phyloP scores from a whole-genome alignment of 1,140 invertebrate genomes.

The Drosophila lowei region DNA sequence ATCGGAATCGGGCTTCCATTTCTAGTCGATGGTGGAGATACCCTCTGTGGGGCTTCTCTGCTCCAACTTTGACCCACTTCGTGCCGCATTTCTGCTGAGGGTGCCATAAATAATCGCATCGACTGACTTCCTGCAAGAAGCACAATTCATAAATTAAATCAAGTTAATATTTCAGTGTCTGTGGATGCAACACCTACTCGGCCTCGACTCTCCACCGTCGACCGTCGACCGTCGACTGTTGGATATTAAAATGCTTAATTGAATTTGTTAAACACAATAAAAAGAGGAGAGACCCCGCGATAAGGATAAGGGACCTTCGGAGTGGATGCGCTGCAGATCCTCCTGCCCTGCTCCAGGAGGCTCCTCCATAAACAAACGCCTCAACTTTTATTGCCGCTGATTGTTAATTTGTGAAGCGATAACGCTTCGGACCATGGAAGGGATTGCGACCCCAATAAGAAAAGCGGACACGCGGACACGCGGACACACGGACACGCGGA shows the following conservation, averaged over 20 bases:
- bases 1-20: neutral
- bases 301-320: slow-evolving; percentile 40
- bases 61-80: slow-evolving; percentile 51
- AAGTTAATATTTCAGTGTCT: slow-evolving; percentile 82
- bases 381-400: slow-evolving; percentile 79
- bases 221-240: slow-evolving; percentile 24
- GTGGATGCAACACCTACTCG: slow-evolving; percentile 67
- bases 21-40: neutral
- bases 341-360: slow-evolving; percentile 17
- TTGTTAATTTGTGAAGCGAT: slow-evolving; percentile 83
- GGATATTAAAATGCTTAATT: slow-evolving; percentile 82
- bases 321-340: neutral
- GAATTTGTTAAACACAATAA: slow-evolving; percentile 75
- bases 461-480: too few species aligned
- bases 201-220: too few species aligned
- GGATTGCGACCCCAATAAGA: slow-evolving; percentile 37
- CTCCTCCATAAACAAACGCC: slow-evolving; percentile 77
- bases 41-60: neutral
- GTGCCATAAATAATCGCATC: slow-evolving; percentile 34
- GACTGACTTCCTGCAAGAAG: slow-evolving; percentile 30
- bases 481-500: too few species aligned
- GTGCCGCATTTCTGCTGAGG: neutral
- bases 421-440: slow-evolving; percentile 44
- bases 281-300: slow-evolving; percentile 29
- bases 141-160: slow-evolving; percentile 80